Conservation (phyloP, 35 echinoderm and acorn worm genomes). For the Holothuria glaberrima region DNA sequence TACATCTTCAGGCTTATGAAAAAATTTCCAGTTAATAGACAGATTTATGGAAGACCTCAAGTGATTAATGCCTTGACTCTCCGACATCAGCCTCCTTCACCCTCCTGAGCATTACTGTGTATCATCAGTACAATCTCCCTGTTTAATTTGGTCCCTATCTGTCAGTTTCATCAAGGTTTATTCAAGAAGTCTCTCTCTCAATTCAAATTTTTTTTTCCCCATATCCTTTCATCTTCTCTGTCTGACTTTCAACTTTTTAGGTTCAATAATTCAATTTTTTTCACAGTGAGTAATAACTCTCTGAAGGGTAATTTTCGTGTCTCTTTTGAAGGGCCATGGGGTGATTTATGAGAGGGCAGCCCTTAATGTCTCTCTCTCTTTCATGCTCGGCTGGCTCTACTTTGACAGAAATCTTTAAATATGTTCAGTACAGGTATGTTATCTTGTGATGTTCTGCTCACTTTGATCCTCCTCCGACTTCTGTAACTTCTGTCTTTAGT, state of each 20-base stretch:
- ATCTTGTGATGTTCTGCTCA: neutral
- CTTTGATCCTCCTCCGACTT: neutral
- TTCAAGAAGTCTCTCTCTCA: conserved; percentile 8
- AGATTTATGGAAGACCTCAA: too few relatives aligned
- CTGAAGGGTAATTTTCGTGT: conserved; percentile 1
- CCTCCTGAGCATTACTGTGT: neutral
- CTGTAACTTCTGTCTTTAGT: neutral
- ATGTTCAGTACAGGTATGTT: neutral
- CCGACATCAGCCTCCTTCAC: neutral
- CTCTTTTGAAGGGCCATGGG: neutral
- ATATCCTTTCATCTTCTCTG: neutral
- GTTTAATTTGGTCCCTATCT: neutral
- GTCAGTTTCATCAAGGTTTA: neutral
- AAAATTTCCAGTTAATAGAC: too few relatives aligned
- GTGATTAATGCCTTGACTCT: too few relatives aligned
- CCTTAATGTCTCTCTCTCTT: neutral
- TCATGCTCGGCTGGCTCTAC: neutral
- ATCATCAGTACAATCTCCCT: neutral
- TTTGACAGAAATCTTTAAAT: neutral
- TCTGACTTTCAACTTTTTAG: too few relatives aligned
- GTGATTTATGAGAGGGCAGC: conserved; percentile 2
- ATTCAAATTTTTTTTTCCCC: conserved; percentile 13
- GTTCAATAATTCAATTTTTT: neutral
- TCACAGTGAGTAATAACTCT: conserved; percentile 7
- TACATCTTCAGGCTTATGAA: too few relatives aligned